A percentile compares a stretch with the other conserved stretches of the same genome.
Evolutionary conservation across 2,797 vertebrate species (phyloP).

Genomic region (Arrhamphus sclerolepis): DNA sequence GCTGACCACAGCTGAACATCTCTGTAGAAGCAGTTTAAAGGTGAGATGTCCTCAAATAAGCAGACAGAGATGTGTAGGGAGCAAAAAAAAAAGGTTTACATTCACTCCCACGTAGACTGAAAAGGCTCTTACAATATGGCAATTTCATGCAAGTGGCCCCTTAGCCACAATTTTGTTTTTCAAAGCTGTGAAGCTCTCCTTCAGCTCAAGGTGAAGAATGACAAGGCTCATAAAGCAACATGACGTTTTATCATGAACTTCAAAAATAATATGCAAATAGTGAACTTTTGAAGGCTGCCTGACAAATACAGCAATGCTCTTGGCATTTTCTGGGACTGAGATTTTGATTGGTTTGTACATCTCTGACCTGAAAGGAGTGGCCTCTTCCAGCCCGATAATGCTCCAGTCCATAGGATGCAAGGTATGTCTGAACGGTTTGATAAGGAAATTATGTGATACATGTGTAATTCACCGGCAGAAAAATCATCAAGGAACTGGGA

Average conservation of each 20-base stretch:
- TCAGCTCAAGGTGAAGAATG: background rate
- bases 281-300: background rate
- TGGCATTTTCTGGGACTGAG: background rate
- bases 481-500: too few species aligned
- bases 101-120: slow-evolving; percentile 26
- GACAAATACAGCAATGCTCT: background rate
- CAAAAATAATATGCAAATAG: background rate
- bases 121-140: slow-evolving; percentile 7
- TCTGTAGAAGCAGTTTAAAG: slow-evolving; percentile 29
- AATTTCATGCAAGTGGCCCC: slow-evolving; percentile 20
- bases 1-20: slow-evolving; percentile 28
- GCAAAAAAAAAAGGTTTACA: slow-evolving; percentile 27
- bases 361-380: too few species aligned
- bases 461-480: too few species aligned
- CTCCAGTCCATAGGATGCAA: too few species aligned
- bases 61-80: slow-evolving; percentile 9
- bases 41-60: slow-evolving; percentile 33
- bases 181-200: background rate
- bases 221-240: background rate
- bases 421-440: too few species aligned
- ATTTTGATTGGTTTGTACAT: too few species aligned
- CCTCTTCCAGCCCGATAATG: too few species aligned
- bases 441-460: too few species aligned
- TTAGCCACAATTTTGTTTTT: slow-evolving; percentile 10
- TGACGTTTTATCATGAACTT: too few species aligned